These are phyloP conservation scores for Drosophila paranaensis DNA, from an alignment of 2,888 invertebrate genomes.

Conservation along the genomic window DNA sequence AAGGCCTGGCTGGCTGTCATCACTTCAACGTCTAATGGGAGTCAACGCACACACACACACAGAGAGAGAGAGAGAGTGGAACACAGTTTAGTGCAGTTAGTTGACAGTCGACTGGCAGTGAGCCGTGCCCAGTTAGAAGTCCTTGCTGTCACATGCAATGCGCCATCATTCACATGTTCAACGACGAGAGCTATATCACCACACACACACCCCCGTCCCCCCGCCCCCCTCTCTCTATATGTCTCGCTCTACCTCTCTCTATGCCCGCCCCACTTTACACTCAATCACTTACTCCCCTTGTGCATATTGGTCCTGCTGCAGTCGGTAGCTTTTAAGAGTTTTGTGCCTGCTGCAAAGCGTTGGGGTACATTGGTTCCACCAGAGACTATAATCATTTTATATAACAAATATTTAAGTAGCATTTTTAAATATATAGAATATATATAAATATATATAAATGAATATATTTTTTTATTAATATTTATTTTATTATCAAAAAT, in stretches of 20 bases:
- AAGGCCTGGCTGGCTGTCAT: constrained; percentile 42
- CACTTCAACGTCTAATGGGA: constrained; percentile 54
- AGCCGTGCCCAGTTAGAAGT: constrained; percentile 27
- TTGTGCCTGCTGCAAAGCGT: background rate
- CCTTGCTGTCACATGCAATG: constrained; percentile 55
- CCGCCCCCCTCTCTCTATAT: too few species aligned
- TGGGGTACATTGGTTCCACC: constrained; percentile 1
- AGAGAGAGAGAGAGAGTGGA: background rate
- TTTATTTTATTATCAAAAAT: too few species aligned
- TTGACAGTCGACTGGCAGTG: constrained; percentile 34
- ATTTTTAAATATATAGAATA: too few species aligned
- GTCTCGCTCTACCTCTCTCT: background rate
- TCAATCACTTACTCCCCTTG: constrained; percentile 19
- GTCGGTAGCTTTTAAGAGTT: constrained; percentile 13
- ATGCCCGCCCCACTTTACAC: background rate
- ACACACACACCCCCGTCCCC: background rate
- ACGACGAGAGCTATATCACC: constrained; percentile 4
- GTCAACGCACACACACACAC: constrained; percentile 21
- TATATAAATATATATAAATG: too few species aligned
- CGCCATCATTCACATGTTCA: constrained; percentile 42
- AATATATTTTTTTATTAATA: too few species aligned
- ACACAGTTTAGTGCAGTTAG: constrained; percentile 55
- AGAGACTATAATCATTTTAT: too few species aligned
- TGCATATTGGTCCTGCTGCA: constrained; percentile 14
- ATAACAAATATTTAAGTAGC: background rate